Conservation (phyloP, 2,888 invertebrate species). For the Diabrotica balteata region DNA sequence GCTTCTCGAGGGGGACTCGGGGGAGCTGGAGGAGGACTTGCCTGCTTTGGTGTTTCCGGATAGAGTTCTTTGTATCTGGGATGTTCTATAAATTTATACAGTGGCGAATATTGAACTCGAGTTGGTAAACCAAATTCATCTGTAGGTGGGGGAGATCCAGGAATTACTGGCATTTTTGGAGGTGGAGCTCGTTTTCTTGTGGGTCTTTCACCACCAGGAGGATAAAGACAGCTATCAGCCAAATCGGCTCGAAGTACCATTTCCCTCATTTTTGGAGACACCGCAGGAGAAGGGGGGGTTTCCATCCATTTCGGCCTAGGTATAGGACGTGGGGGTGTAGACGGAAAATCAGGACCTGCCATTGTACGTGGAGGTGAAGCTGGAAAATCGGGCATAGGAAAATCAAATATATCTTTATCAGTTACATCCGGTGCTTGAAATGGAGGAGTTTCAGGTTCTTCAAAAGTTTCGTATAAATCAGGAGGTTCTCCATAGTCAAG, state of each 20-base stretch:
- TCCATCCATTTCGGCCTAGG: background rate
- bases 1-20: background rate
- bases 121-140: background rate
- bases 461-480: too few relatives aligned
- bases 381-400: background rate
- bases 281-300: background rate
- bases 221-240: background rate
- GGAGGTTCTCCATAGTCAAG: constrained; percentile 2
- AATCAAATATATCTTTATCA: background rate
- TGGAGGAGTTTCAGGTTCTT: background rate
- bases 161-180: constrained; percentile 3
- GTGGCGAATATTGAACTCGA: background rate
- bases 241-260: background rate
- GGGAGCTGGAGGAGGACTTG: background rate
- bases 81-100: background rate
- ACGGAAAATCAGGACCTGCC: background rate
- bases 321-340: background rate
- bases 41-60: background rate
- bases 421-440: background rate
- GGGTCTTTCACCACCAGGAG: background rate
- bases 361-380: background rate
- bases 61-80: background rate
- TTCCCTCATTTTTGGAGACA: constrained; percentile 10
- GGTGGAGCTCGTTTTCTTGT: background rate
- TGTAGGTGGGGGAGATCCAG: background rate